phyloP scores from a whole-genome alignment of 2,797 vertebrate species.

The Melanotaenia pygmaea region DNA sequence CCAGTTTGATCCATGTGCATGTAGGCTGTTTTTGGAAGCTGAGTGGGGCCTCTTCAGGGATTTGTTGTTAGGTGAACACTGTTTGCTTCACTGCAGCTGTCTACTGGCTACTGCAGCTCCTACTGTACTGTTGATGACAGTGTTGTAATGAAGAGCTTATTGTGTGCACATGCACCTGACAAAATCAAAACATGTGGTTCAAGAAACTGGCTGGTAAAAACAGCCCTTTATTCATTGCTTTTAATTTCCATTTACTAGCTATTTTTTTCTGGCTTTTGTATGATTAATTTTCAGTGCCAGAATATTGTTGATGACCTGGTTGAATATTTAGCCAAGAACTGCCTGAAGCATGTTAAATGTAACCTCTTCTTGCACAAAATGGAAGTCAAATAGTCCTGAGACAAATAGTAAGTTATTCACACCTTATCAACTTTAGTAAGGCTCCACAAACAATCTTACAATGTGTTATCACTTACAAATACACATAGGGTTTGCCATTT shows the following conservation, averaged over 20 bases:
- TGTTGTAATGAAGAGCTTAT: slow-evolving; percentile 32
- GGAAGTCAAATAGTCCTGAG: neutral
- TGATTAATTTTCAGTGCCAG: neutral
- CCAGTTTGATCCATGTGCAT: neutral
- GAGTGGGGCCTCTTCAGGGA: slow-evolving; percentile 27
- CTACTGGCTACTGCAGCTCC: slow-evolving; percentile 38
- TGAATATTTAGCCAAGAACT: neutral
- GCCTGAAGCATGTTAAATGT: neutral
- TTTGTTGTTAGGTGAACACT: slow-evolving; percentile 30
- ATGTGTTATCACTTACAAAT: neutral
- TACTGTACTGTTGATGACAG: slow-evolving; percentile 19
- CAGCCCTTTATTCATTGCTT: neutral
- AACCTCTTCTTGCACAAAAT: neutral
- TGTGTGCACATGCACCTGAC: slow-evolving; percentile 10
- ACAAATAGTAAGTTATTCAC: neutral
- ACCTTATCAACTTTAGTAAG: neutral
- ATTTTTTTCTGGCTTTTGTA: neutral
- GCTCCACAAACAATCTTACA: neutral
- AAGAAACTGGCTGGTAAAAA: neutral
- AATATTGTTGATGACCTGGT: neutral
- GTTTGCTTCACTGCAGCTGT: slow-evolving; percentile 33
- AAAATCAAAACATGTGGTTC: neutral
- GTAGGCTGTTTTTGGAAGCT: slow-evolving; percentile 27
- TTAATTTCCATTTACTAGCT: neutral
- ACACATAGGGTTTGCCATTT: neutral